Base-by-base conservation (phyloP, 2,797 vertebrate species). In the Falco rusticolus region DNA sequence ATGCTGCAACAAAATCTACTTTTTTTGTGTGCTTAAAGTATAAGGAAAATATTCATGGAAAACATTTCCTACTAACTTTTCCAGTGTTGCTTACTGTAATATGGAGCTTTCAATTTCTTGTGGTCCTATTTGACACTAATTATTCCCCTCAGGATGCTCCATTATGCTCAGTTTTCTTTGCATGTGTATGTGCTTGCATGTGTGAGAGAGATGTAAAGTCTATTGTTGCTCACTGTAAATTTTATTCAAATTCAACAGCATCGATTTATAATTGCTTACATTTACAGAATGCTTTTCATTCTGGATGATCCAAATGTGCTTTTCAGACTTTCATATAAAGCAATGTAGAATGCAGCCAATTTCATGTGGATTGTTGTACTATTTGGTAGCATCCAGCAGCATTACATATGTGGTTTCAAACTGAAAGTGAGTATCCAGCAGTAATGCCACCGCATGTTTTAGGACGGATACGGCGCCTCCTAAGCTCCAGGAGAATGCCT, bases 151-250 rank as follows among this genome's bases (percentile, higher is more conserved):
- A 54, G 91, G 89, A 93, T 68, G 56, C 72, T 86, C 56, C 76
- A 76, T 86, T 95, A 84, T 86, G 70, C 70, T 91, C 79, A n/a
- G 79, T 76, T 96, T 91, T 88, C 90, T 87, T 93, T 94, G 75
- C 71, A 43, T 47, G 71, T 69, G 5, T 47, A 22, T 39, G 61
- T 41, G 47, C 31, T 68, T 80, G 70, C 16, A 4, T 18, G 41
- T 45, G 34, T 68, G 80, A 72, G 33, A 75, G 85, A 84, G 63
- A 81, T 33, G 76, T 71, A 72, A 82, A 79, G 34, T 59, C 78
- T 88, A 80, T 45, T 70, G 78, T 66, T 85, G 68, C 18, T 94
- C 18, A 0, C 63, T 4, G 28, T 63, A 81, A 88, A 78, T 86
- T 86, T 59, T 56, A 72, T 81, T 94, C 61, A 76, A 59, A 70